Evolutionary conservation across 2,888 invertebrate genomes (phyloP).

Genomic region (Neocrepidodera transversa): DNA sequence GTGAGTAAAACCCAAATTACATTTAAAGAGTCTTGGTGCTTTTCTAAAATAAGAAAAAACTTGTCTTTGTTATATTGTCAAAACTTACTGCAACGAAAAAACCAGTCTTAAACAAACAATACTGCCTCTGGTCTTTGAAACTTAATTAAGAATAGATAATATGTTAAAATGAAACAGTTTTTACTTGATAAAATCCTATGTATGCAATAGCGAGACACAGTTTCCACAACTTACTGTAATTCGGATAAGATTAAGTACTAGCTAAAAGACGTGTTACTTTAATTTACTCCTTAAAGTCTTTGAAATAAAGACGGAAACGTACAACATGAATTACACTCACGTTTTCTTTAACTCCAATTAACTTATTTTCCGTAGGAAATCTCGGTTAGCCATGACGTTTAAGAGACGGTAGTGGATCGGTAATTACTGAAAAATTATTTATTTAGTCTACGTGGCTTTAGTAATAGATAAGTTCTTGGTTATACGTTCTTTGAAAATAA

Average conservation of each 20-base stretch:
- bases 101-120: too few species aligned
- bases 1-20: too few species aligned
- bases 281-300: slow-evolving; percentile 6
- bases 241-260: background rate
- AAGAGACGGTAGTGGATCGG: background rate
- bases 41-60: too few species aligned
- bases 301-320: slow-evolving; percentile 13
- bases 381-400: background rate
- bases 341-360: slow-evolving; percentile 14
- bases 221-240: background rate
- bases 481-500: too few species aligned
- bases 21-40: too few species aligned
- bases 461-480: background rate
- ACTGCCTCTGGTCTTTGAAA: too few species aligned
- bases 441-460: background rate
- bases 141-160: too few species aligned
- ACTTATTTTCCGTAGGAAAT: slow-evolving; percentile 11
- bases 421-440: slow-evolving; percentile 1
- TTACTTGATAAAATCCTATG: background rate
- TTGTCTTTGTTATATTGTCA: too few species aligned
- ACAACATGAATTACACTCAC: slow-evolving; percentile 10
- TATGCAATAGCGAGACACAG: background rate
- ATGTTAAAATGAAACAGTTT: too few species aligned
- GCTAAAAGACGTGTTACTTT: background rate
- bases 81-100: too few species aligned